phyloP scores from a whole-genome alignment of 2,113 vertebrate genomes.

The Seriola aureovittata region DNA sequence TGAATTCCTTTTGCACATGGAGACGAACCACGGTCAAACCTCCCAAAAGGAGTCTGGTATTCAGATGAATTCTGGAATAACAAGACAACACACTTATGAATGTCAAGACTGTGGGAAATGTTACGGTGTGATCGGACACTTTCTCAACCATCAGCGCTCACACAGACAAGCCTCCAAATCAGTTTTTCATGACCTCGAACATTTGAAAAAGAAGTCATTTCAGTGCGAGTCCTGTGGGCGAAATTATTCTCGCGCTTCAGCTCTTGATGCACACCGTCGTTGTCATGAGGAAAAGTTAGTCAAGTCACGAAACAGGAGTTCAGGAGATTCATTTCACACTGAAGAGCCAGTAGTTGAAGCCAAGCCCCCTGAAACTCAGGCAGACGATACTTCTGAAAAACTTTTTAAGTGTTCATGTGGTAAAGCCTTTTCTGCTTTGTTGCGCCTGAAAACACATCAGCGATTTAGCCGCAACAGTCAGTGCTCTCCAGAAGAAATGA shows the following conservation, averaged over 20 bases:
- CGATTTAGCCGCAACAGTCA: constrained; percentile 78
- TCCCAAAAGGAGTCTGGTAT: constrained; percentile 24
- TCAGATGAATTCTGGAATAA: constrained; percentile 24
- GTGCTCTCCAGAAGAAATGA: constrained; percentile 69
- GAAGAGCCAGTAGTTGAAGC: constrained; percentile 42
- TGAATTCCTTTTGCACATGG: constrained; percentile 64
- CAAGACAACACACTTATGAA: constrained; percentile 73
- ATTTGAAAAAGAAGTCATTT: constrained; percentile 85
- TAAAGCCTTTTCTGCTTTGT: constrained; percentile 73
- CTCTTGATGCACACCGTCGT: constrained; percentile 86
- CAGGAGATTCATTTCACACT: constrained; percentile 37
- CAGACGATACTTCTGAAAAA: constrained; percentile 55
- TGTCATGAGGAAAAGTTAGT: constrained; percentile 86
- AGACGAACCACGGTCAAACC: constrained; percentile 57
- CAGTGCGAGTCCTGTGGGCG: constrained; percentile 84
- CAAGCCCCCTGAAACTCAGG: constrained; percentile 44
- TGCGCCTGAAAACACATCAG: constrained; percentile 83
- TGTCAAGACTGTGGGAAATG: constrained; percentile 85
- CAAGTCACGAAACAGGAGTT: constrained; percentile 69
- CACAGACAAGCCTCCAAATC: constrained; percentile 84
- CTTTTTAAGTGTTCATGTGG: constrained; percentile 79
- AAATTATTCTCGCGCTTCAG: constrained; percentile 85
- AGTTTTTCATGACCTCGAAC: constrained; percentile 81
- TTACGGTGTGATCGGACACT: constrained; percentile 77
- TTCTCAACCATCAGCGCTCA: constrained; percentile 84